Evolutionary conservation across 2,888 invertebrate species (phyloP).

Genomic region (Drosophila mulleri): DNA sequence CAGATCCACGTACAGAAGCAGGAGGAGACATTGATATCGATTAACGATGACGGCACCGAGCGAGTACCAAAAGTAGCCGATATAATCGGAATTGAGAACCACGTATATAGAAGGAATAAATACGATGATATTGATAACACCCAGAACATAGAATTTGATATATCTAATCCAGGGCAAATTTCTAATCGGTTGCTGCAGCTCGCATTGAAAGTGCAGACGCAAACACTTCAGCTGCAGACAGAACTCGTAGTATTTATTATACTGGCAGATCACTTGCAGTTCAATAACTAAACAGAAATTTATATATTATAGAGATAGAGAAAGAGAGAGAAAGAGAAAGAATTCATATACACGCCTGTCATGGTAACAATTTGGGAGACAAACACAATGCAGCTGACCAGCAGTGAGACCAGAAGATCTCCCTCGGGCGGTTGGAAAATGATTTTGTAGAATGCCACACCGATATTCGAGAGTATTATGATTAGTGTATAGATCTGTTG

Average conservation of each 20-base stretch:
- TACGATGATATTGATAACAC: conserved; percentile 16
- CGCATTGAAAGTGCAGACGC: conserved; percentile 38
- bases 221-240: conserved; percentile 51
- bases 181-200: conserved; percentile 36
- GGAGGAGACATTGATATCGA: conserved; percentile 52
- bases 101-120: conserved; percentile 22
- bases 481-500: conserved; percentile 66
- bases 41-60: conserved; percentile 37
- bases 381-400: conserved; percentile 68
- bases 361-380: conserved; percentile 55
- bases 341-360: conserved; percentile 28
- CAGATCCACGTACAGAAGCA: conserved; percentile 54
- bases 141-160: conserved; percentile 45
- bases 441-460: conserved; percentile 46
- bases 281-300: conserved; percentile 45
- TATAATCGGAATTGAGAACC: not conserved
- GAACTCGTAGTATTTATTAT: conserved; percentile 57
- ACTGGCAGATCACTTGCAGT: conserved; percentile 61
- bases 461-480: conserved; percentile 48
- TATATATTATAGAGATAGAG: no score
- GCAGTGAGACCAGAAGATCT: conserved; percentile 59
- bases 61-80: conserved; percentile 53
- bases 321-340: no score
- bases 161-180: conserved; percentile 24
- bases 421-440: conserved; percentile 25